These are phyloP conservation scores for Hydrozoanthus gracilis DNA, from an alignment of 92 coral and sea anemone species.

Conservation along the genomic window DNA sequence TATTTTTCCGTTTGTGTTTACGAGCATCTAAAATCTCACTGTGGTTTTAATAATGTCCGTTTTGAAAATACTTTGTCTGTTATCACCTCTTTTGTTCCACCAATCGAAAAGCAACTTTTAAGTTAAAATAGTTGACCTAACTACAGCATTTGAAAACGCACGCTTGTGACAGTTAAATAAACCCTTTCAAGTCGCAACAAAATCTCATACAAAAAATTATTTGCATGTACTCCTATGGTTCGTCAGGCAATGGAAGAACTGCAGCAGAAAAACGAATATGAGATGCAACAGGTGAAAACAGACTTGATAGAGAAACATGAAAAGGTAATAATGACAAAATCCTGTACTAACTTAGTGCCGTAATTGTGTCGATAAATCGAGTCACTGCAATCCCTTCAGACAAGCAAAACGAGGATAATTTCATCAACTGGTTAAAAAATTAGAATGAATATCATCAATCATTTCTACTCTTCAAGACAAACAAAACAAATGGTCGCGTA, in stretches of 20 bases:
- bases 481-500: background rate
- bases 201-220: too few relatives aligned
- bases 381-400: background rate
- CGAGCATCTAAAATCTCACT: too few relatives aligned
- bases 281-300: constrained; percentile 88
- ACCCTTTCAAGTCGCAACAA: too few relatives aligned
- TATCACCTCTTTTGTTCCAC: too few relatives aligned
- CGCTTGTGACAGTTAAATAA: too few relatives aligned
- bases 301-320: constrained; percentile 94
- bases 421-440: constrained; percentile 3
- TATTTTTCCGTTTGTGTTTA: too few relatives aligned
- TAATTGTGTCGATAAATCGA: background rate
- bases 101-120: too few relatives aligned
- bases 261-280: constrained; percentile 90
- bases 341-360: background rate
- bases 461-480: background rate
- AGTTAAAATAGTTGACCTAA: too few relatives aligned
- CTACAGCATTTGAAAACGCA: too few relatives aligned
- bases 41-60: too few relatives aligned
- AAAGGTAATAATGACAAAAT: constrained; percentile 49
- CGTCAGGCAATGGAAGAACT: constrained; percentile 82
- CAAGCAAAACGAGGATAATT: background rate
- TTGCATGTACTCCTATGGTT: background rate
- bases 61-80: too few relatives aligned
- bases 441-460: background rate